Base-by-base conservation (phyloP, 2,113 vertebrate genomes). In the Lagenorhynchus albirostris region DNA sequence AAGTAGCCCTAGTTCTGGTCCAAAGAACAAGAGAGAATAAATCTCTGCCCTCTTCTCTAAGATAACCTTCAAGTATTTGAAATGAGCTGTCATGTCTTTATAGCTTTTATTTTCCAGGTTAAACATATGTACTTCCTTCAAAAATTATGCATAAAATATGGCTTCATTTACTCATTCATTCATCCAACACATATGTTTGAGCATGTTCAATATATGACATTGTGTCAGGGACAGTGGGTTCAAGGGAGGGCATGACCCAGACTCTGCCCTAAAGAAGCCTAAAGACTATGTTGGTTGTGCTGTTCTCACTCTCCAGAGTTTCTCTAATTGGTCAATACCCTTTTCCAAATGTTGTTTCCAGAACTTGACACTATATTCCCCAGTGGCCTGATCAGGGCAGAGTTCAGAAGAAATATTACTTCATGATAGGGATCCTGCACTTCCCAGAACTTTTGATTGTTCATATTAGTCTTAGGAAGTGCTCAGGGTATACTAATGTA, bases 381-480 rank as follows among this genome's bases (percentile, higher is more conserved):
- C 25, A 50, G 17, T 44, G 47, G 26, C 92, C 67, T 77, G 73
- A 88, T 50, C 50, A 89, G 60, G 1, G 5, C 76, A 60, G 47
- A 58, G 26, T 89, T 94, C 68, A 89, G 65, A 73, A 67, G 63
- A 91, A 70, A 77, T 80, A 68, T 89, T 58, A 84, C 74, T 95
- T 96, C 79, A 92, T 29, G 70, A 47, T 67, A n/a, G 1, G 31
- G 33, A 58, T 2, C 17, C 25, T 71, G 21, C 20, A 62, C 38
- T 93, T 93, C 65, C n/a, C 73, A 95, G 47, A 89, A 73, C 29
- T 70, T 82, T 55, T 36, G 14, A 21, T 41, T 41, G 6, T 44
- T 93, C 26, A 21, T 71, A 33, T 76, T 76, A 36, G 73, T 15
- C 7, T 36, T 70, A 87, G 58, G 84, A 81, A 87, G 33, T 77